Conservation (phyloP, 2,888 invertebrate genomes). For the Cantharis flavilabris region DNA sequence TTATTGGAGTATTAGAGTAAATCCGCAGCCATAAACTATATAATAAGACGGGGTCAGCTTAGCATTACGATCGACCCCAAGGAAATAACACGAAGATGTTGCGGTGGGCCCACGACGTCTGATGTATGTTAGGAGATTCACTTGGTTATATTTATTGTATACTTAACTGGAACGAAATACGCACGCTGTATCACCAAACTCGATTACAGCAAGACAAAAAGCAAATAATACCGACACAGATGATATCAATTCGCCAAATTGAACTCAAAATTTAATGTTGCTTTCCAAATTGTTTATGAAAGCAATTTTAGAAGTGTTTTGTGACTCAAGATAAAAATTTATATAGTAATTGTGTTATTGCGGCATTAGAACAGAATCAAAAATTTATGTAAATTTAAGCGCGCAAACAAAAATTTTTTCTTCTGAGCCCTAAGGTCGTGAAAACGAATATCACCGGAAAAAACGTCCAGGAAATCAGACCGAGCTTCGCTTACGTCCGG, state of each 20-base stretch:
- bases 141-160: slow-evolving; percentile 56
- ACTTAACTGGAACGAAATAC: slow-evolving; percentile 55
- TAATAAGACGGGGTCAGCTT: slow-evolving; percentile 33
- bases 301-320: slow-evolving; percentile 35
- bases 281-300: slow-evolving; percentile 37
- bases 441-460: slow-evolving; percentile 38
- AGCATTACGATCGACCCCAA: slow-evolving; percentile 49
- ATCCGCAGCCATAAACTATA: slow-evolving; percentile 31
- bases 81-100: slow-evolving; percentile 52
- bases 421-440: neutral
- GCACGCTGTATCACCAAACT: slow-evolving; percentile 36
- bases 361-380: neutral
- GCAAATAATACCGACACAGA: slow-evolving; percentile 38
- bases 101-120: slow-evolving; percentile 48
- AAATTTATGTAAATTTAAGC: neutral
- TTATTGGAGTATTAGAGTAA: slow-evolving; percentile 31
- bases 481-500: slow-evolving; percentile 45
- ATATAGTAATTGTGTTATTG: neutral
- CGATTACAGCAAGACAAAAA: slow-evolving; percentile 46
- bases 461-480: slow-evolving; percentile 42
- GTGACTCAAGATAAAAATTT: slow-evolving; percentile 4
- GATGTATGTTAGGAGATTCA: slow-evolving; percentile 52
- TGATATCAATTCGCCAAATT: slow-evolving; percentile 31
- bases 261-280: slow-evolving; percentile 21
- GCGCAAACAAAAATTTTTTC: neutral